phyloP scores from a whole-genome alignment of 2,113 vertebrate genomes.

The Tretioscincus oriximinensis region DNA sequence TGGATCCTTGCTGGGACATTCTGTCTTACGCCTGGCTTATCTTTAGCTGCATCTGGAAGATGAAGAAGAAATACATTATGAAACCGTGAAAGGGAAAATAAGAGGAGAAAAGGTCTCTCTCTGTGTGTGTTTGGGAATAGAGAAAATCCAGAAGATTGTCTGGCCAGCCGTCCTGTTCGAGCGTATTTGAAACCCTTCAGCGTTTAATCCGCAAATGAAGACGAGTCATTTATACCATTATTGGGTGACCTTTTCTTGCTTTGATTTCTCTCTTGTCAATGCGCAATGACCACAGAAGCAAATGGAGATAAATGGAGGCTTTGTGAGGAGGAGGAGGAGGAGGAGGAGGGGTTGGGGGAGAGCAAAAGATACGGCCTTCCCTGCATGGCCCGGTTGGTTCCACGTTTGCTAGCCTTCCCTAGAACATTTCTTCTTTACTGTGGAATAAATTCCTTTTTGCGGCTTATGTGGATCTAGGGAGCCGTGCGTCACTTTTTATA shows the following conservation, averaged over 20 bases:
- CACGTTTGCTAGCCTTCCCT: slow-evolving; percentile 24
- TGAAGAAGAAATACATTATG: not conserved
- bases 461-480: slow-evolving; percentile 48
- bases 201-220: slow-evolving; percentile 54
- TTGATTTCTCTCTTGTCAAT: slow-evolving; percentile 49
- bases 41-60: not conserved
- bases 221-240: slow-evolving; percentile 57
- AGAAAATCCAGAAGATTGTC: not conserved
- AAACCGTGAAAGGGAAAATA: not conserved
- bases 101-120: not conserved
- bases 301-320: slow-evolving; percentile 49
- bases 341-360: slow-evolving; percentile 56
- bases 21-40: not conserved
- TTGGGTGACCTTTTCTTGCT: slow-evolving; percentile 63
- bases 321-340: not conserved
- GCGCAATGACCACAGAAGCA: slow-evolving; percentile 21
- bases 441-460: slow-evolving; percentile 61
- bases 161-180: not conserved
- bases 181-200: slow-evolving; percentile 24
- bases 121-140: not conserved
- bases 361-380: no score
- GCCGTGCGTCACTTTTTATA: slow-evolving; percentile 57
- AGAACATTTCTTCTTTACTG: slow-evolving; percentile 52
- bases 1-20: not conserved
- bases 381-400: no score